phyloP scores from a whole-genome alignment of 2,797 vertebrate genomes.

The Sparus aurata region DNA sequence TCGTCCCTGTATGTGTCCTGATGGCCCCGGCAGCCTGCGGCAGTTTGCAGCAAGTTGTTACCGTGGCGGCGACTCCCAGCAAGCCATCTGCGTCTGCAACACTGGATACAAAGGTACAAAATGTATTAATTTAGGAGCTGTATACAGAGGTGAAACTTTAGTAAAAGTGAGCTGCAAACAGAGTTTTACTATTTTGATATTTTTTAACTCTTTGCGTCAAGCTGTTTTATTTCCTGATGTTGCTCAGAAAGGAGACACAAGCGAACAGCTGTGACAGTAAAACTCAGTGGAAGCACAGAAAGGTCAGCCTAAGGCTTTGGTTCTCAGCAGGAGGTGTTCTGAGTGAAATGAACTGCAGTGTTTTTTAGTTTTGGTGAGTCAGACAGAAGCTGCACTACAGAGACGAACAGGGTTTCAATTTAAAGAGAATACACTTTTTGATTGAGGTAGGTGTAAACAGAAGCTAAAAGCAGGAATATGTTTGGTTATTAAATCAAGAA shows the following conservation, averaged over 20 bases:
- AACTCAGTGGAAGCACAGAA: background rate
- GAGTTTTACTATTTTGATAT: too few relatives aligned
- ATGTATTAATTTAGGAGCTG: background rate
- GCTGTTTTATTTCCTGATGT: background rate
- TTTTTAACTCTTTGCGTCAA: too few relatives aligned
- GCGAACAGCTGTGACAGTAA: background rate
- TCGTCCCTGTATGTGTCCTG: conserved; percentile 94
- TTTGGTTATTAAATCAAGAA: conserved; percentile 62
- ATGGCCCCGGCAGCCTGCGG: conserved; percentile 90
- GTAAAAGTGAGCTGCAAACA: too few relatives aligned
- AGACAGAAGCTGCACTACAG: background rate
- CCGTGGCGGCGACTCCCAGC: conserved; percentile 84
- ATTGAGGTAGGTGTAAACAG: conserved; percentile 34
- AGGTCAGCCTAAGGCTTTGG: background rate
- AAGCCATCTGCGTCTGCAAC: conserved; percentile 91
- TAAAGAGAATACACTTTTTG: conserved; percentile 25
- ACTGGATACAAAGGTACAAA: conserved; percentile 91
- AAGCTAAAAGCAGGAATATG: conserved; percentile 37
- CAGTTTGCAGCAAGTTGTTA: conserved; percentile 95
- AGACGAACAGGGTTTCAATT: conserved; percentile 38
- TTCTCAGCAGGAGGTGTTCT: conserved; percentile 1
- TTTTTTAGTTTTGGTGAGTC: background rate
- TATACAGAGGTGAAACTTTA: background rate
- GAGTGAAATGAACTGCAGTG: background rate
- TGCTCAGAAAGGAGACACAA: background rate